phyloP scores from a whole-genome alignment of 1,140 invertebrate genomes.

The Chrysoperla carnea region DNA sequence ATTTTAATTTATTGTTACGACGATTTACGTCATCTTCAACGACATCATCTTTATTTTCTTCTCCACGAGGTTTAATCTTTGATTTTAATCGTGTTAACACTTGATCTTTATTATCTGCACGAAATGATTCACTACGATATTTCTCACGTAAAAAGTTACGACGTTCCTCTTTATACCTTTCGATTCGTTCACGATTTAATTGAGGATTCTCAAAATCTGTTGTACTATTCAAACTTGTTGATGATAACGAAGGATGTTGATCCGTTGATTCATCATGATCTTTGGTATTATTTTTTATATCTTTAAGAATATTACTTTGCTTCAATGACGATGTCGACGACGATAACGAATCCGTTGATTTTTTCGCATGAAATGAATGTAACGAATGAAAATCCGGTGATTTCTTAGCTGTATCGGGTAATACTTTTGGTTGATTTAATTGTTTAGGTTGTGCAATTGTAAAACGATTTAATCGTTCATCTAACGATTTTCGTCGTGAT shows the following conservation, averaged over 20 bases:
- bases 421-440: constrained; percentile 30
- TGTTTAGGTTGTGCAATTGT: constrained; percentile 25
- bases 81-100: constrained; percentile 15
- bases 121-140: constrained; percentile 67
- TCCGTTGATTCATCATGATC: background rate
- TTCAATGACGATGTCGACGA: background rate
- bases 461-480: constrained; percentile 26
- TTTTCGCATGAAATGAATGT: background rate
- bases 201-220: constrained; percentile 19
- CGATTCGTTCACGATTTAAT: constrained; percentile 57
- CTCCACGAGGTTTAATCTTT: no score
- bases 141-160: constrained; percentile 70
- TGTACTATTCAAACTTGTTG: background rate
- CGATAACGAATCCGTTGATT: background rate
- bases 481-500: constrained; percentile 24
- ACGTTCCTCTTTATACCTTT: constrained; percentile 84
- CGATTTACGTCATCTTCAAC: no score
- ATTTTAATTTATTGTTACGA: no score
- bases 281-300: background rate
- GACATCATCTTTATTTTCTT: no score
- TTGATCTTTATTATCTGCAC: constrained; percentile 31
- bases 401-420: constrained; percentile 30
- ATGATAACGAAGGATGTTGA: background rate
- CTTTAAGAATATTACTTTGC: background rate
- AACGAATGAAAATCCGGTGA: background rate